Conservation (phyloP, 2,797 vertebrate genomes). For the Gallirallus australis region DNA sequence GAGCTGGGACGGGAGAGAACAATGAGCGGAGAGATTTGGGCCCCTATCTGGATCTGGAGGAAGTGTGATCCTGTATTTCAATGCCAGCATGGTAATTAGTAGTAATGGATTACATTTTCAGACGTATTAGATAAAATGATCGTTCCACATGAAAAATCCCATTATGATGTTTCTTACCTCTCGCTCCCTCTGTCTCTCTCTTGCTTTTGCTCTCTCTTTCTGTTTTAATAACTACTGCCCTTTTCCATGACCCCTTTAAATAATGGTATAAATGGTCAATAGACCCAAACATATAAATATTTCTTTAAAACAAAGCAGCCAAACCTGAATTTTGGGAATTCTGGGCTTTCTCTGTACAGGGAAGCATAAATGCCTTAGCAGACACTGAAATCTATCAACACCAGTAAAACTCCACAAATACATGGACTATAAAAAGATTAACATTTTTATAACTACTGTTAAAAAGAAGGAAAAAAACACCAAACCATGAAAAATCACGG, state of each 20-base stretch:
- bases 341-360: neutral
- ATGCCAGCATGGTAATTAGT: conserved; percentile 85
- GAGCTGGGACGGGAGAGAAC: conserved; percentile 51
- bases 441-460: neutral
- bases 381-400: neutral
- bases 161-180: conserved; percentile 79
- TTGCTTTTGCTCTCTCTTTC: conserved; percentile 33
- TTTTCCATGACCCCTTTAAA: conserved; percentile 73
- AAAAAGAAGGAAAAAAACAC: neutral
- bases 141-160: conserved; percentile 81
- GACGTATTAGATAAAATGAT: conserved; percentile 88
- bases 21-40: conserved; percentile 70
- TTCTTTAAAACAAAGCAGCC: conserved; percentile 42
- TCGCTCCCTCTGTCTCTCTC: conserved; percentile 44
- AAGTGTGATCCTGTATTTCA: conserved; percentile 69
- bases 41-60: conserved; percentile 52
- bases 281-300: conserved; percentile 65
- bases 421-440: neutral
- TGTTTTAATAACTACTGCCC: conserved; percentile 76
- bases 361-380: neutral
- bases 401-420: neutral
- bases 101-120: conserved; percentile 87
- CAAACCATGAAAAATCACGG: neutral
- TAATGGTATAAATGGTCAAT: conserved; percentile 59
- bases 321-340: neutral